These are phyloP conservation scores for Urophycis tenuis DNA, from an alignment of 2,797 vertebrate species.

Conservation along the genomic window DNA sequence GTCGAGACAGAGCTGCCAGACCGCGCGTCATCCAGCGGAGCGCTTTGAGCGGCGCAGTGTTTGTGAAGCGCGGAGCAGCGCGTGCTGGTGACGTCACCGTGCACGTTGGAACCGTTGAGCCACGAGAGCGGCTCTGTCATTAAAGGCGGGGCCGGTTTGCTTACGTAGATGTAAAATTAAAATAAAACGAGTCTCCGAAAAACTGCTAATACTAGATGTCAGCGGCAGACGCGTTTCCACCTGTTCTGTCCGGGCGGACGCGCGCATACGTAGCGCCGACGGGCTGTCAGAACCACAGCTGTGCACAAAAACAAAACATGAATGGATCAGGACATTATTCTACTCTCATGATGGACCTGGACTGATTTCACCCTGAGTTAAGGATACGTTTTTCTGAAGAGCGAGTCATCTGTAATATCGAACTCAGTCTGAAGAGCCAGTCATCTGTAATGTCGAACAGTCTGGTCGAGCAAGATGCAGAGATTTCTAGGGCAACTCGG, in stretches of 20 bases:
- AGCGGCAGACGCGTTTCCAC: not conserved
- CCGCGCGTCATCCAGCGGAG: no score
- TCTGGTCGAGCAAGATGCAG: not conserved
- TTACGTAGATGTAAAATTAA: no score
- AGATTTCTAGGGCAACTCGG: not conserved
- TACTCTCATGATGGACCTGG: no score
- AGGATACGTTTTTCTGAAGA: not conserved
- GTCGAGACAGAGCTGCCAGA: no score
- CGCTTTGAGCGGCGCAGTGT: no score
- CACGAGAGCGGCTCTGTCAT: not conserved
- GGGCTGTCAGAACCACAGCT: not conserved
- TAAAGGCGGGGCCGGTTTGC: no score
- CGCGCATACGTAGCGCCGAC: not conserved
- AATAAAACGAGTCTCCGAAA: not conserved
- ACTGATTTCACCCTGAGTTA: not conserved
- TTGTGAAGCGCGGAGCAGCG: no score
- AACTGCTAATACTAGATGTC: not conserved
- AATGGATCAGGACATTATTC: no score
- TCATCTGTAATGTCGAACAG: not conserved
- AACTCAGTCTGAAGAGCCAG: not conserved
- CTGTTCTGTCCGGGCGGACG: no score
- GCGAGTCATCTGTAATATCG: not conserved
- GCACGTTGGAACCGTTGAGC: no score
- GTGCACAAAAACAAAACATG: no score
- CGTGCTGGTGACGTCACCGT: no score